Percentiles rank a stretch among this genome's conserved stretches.
Evolutionary conservation across 2,888 invertebrate species (phyloP).

Genomic region (Ormyrus rosae): DNA sequence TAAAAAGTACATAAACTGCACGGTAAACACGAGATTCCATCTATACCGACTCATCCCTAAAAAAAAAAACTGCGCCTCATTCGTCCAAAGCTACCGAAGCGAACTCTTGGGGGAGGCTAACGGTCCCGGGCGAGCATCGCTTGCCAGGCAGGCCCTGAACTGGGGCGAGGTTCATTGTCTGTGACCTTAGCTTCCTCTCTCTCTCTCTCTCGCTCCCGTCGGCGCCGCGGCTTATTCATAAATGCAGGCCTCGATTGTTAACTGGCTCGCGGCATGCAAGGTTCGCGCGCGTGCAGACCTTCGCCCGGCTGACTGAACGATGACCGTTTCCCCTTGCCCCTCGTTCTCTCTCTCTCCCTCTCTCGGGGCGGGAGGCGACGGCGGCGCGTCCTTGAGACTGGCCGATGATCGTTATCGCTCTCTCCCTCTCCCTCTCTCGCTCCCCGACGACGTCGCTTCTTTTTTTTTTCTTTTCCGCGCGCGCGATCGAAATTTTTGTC

Average conservation of each 20-base stretch:
- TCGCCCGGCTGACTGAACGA: slow-evolving; percentile 51
- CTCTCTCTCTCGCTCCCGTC: too few species aligned
- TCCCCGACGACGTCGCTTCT: too few species aligned
- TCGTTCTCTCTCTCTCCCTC: too few species aligned
- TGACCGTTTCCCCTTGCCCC: slow-evolving; percentile 45
- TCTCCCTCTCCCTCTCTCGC: background rate
- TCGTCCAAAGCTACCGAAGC: too few species aligned
- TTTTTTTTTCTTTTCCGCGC: too few species aligned
- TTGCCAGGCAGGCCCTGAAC: slow-evolving; percentile 67
- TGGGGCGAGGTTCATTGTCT: slow-evolving; percentile 71
- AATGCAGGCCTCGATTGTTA: slow-evolving; percentile 69
- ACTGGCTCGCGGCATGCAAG: slow-evolving; percentile 70
- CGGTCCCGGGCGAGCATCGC: slow-evolving; percentile 25
- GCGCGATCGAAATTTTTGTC: background rate
- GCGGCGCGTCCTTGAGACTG: slow-evolving; percentile 27
- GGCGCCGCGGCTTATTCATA: slow-evolving; percentile 66
- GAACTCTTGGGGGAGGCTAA: slow-evolving; percentile 15
- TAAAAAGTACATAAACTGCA: too few species aligned
- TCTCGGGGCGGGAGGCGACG: too few species aligned
- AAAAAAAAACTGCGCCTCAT: too few species aligned
- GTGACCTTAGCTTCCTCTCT: slow-evolving; percentile 61
- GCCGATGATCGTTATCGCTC: slow-evolving; percentile 29
- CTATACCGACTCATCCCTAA: too few species aligned
- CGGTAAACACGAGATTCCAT: too few species aligned
- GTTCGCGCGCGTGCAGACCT: slow-evolving; percentile 36